Percentiles rank a stretch among this genome's conserved stretches.
These are phyloP conservation scores for Micronisus gabar DNA, from an alignment of 2,113 vertebrate species.

Conservation along the genomic window DNA sequence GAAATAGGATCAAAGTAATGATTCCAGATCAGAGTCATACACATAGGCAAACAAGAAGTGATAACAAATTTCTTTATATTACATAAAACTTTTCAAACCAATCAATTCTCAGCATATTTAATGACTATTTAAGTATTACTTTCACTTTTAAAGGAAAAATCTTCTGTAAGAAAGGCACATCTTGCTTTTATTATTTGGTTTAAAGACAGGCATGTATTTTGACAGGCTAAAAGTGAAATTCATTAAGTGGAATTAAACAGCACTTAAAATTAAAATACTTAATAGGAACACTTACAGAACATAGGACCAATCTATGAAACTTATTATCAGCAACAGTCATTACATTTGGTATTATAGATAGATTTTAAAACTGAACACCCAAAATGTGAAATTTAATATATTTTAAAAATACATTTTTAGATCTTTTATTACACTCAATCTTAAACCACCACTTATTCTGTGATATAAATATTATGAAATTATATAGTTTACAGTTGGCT, in stretches of 20 bases:
- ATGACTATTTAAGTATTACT: neutral
- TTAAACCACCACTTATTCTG: conserved; percentile 14
- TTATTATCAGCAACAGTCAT: neutral
- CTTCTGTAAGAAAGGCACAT: conserved; percentile 23
- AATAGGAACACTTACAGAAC: conserved; percentile 18
- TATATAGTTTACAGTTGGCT: neutral
- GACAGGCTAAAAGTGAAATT: conserved; percentile 17
- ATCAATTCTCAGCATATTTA: neutral
- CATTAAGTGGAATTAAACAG: conserved; percentile 25
- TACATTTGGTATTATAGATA: neutral
- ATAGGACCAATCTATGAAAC: neutral
- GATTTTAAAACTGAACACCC: conserved; percentile 1
- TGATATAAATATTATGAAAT: neutral
- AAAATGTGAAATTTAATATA: neutral
- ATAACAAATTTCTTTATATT: neutral
- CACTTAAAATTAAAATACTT: conserved; percentile 8
- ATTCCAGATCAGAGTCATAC: conserved; percentile 63
- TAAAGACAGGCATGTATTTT: conserved; percentile 7
- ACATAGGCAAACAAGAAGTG: conserved; percentile 51
- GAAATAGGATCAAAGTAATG: conserved; percentile 60
- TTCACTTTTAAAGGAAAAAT: conserved; percentile 9
- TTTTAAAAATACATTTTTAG: conserved; percentile 17
- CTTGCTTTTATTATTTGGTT: conserved; percentile 50
- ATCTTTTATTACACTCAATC: conserved; percentile 30
- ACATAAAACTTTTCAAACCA: neutral